These are phyloP conservation scores for Drosophila formosana DNA, from an alignment of 2,888 invertebrate genomes.

Conservation along the genomic window DNA sequence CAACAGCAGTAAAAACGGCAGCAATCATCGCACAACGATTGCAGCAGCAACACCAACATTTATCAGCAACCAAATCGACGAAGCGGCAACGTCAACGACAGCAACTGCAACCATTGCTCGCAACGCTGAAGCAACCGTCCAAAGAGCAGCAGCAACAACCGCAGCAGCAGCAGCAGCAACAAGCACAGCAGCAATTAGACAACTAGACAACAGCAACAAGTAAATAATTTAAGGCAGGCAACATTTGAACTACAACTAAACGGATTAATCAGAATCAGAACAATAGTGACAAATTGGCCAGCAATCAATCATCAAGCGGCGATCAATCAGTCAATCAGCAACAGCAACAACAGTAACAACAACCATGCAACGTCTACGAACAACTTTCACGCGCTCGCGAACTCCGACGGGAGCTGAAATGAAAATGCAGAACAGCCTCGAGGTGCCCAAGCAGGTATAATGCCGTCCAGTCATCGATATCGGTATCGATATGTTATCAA, in stretches of 20 bases:
- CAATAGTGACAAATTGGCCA: constrained; percentile 18
- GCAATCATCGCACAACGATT: constrained; percentile 13
- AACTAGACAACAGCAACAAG: constrained; percentile 16
- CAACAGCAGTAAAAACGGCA: constrained; percentile 15
- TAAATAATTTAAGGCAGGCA: background rate
- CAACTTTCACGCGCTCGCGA: constrained; percentile 94
- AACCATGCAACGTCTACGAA: constrained; percentile 88
- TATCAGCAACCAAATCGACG: constrained; percentile 4
- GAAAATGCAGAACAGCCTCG: constrained; percentile 96
- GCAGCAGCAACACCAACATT: constrained; percentile 25
- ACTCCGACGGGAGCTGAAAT: constrained; percentile 96
- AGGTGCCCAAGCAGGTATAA: constrained; percentile 93
- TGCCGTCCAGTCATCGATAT: background rate
- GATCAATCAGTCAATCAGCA: constrained; percentile 3
- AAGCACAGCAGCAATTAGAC: constrained; percentile 7
- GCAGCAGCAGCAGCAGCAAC: constrained; percentile 16
- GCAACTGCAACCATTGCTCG: constrained; percentile 24
- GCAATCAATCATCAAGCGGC: background rate
- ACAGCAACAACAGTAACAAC: constrained; percentile 19
- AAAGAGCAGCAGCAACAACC: constrained; percentile 25
- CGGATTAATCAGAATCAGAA: background rate
- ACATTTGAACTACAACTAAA: background rate
- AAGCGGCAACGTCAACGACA: constrained; percentile 4
- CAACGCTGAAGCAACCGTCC: constrained; percentile 44
- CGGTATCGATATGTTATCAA: background rate